A percentile compares a stretch with the other conserved stretches of the same genome.
These are phyloP conservation scores for Tangara arthus DNA, from an alignment of 2,797 vertebrate species.

Conservation along the genomic window DNA sequence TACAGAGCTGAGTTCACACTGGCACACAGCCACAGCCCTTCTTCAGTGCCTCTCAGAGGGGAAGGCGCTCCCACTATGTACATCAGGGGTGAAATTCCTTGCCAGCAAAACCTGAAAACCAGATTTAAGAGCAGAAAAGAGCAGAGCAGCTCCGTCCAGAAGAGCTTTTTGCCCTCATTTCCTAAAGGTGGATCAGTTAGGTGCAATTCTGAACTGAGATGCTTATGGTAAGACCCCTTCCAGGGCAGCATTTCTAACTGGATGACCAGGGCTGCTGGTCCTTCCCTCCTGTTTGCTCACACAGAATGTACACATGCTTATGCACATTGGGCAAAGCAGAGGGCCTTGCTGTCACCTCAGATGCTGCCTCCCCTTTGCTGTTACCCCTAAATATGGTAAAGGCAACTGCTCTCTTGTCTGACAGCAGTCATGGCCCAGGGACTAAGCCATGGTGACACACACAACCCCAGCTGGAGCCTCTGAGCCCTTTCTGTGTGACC, in stretches of 20 bases:
- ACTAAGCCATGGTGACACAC: accelerated
- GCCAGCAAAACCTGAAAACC: not conserved
- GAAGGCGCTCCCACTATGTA: accelerated
- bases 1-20: not conserved
- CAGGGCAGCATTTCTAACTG: not conserved
- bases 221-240: not conserved
- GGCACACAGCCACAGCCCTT: not conserved
- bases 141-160: not conserved
- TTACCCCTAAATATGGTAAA: not conserved
- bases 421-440: not conserved
- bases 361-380: not conserved
- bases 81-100: not conserved
- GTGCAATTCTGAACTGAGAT: not conserved
- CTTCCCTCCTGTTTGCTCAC: not conserved
- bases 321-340: not conserved
- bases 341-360: not conserved
- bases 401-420: not conserved
- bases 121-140: not conserved
- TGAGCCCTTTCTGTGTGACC: accelerated
- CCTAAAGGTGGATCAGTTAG: not conserved
- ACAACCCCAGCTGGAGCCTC: not conserved
- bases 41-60: accelerated
- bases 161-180: not conserved
- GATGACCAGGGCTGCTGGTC: not conserved
- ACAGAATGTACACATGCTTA: accelerated